These are phyloP conservation scores for Dascillus cervinus DNA, from an alignment of 2,888 invertebrate species.

Conservation along the genomic window DNA sequence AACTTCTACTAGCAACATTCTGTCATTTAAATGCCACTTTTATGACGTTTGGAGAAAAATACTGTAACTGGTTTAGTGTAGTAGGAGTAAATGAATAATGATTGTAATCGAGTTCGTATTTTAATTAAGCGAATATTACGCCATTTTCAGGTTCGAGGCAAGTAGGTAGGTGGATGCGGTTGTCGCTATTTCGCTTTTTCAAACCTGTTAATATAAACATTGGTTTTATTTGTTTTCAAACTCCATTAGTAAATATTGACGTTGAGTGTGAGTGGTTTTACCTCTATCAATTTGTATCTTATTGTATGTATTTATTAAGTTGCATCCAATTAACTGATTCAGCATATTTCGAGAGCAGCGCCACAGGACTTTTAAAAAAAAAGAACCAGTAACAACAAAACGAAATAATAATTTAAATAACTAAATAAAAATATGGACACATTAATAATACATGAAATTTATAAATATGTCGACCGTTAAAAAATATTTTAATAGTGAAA, in stretches of 20 bases:
- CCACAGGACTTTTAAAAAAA: too few species aligned
- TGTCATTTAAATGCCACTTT: too few species aligned
- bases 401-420: constrained; percentile 6
- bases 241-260: constrained; percentile 20
- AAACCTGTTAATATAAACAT: constrained; percentile 2
- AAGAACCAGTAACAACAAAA: constrained; percentile 4
- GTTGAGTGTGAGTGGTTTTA: constrained; percentile 8
- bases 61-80: not conserved
- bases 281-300: constrained; percentile 13
- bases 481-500: constrained; percentile 9
- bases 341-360: constrained; percentile 18
- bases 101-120: constrained; percentile 3
- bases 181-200: too few species aligned
- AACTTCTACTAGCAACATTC: too few species aligned
- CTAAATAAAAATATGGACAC: constrained; percentile 6
- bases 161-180: too few species aligned
- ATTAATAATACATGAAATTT: constrained; percentile 19
- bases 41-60: too few species aligned
- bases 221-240: constrained; percentile 11
- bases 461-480: constrained; percentile 14
- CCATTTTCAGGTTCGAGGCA: constrained; percentile 9
- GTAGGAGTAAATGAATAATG: not conserved
- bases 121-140: not conserved
- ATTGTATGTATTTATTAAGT: constrained; percentile 14
- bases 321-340: constrained; percentile 20